Evolutionary conservation across 2,888 invertebrate species (phyloP).

Genomic region (Amblyjoppa fuscipennis): DNA sequence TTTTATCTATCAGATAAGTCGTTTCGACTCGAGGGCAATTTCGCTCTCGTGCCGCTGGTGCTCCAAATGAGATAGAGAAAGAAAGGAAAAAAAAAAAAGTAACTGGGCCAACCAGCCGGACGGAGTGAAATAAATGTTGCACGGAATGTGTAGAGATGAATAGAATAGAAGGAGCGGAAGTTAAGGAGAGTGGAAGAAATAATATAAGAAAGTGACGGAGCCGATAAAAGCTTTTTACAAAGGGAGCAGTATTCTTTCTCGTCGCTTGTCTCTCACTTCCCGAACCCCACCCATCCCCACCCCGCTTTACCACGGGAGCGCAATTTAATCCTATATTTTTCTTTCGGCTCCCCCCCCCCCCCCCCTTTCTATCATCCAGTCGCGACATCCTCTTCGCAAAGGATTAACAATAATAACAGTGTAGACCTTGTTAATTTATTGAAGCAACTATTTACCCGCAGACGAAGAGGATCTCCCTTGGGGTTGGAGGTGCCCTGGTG

Average conservation of each 20-base stretch:
- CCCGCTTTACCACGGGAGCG: neutral
- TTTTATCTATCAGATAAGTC: conserved; percentile 18
- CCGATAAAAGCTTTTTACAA: conserved; percentile 4
- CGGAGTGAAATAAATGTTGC: conserved; percentile 1
- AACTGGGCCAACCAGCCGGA: neutral
- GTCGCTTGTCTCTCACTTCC: too few species aligned
- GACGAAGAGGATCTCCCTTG: conserved; percentile 79
- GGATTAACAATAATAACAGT: conserved; percentile 7
- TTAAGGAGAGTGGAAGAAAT: neutral
- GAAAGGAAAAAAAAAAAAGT: neutral
- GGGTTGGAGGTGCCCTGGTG: conserved; percentile 78
- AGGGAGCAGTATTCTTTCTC: neutral
- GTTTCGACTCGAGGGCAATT: conserved; percentile 8
- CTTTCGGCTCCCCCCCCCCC: neutral
- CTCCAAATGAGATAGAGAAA: neutral
- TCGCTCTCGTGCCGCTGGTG: neutral
- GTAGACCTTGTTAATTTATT: conserved; percentile 26
- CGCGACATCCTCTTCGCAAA: neutral
- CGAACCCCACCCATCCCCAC: too few species aligned
- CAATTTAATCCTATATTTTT: neutral
- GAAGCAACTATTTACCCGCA: conserved; percentile 61
- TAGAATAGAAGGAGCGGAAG: conserved; percentile 4
- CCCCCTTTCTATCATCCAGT: neutral
- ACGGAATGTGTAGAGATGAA: too few species aligned
- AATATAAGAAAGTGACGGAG: conserved; percentile 22